Evolutionary conservation across 2,797 vertebrate species (phyloP), one percentile per base, ranked within the genome.

Genomic region (Fistularia commersonii): DNA sequence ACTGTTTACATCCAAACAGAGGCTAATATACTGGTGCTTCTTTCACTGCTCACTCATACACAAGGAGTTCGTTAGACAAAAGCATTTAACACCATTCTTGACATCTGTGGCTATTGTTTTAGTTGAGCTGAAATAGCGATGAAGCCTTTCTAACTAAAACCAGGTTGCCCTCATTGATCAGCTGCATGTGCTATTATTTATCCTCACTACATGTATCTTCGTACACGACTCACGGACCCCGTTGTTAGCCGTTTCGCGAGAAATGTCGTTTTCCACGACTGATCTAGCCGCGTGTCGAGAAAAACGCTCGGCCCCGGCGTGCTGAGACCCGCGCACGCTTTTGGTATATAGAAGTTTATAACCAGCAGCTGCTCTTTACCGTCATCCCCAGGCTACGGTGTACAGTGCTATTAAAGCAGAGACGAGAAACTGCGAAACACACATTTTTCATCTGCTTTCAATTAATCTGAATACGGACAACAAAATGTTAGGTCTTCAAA

Each of bases 361-460:
- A 58, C 48, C 51, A 36, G 32, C 73, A 78, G 76, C 81, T 81
- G 74, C 64, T 41, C 43, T 80, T 75, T 74, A 71, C 32, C 48
- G 3, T 37, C 45, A 37, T 57, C 53, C 14, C 48, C 31, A 10
- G 68, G 67, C 60, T 57, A 39, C 11, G 12, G 31, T 45, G 40
- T 53, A 39, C 51, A 49, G 48, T 42, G 8, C 31, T 51, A 32
- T 64, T 54, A 41, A 49, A 7, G 11, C 23, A 9, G 43, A 35
- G 13, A 41, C 11, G 31, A 63, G 8, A 40, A 32, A 37, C 14
- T 33, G 32, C 13, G 51, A 41, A 46, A 50, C 33, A 11, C 14
- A 15, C 6, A 41, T 46, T 13, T n/a, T 1, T 57, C 4, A 32
- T 56, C 33, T 57, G 11, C 14, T 39, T 50, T 13, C 23, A 23